Evolutionary conservation across 2,113 vertebrate species (phyloP).

Genomic region (Diglossa brunneiventris): DNA sequence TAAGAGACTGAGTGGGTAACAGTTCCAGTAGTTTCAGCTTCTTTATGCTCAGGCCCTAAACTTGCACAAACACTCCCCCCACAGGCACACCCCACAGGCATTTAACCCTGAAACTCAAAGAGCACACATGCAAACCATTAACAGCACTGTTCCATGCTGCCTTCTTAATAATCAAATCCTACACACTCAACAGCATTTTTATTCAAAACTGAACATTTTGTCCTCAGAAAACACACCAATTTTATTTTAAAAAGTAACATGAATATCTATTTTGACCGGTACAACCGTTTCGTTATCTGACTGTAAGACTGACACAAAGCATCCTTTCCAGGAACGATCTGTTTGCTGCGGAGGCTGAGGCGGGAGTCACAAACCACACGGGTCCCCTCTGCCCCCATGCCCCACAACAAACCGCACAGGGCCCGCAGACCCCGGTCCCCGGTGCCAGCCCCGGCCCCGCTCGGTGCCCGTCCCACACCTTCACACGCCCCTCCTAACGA

Average conservation of each 20-base stretch:
- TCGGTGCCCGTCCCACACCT: neutral
- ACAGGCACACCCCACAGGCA: neutral
- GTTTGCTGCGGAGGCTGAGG: neutral
- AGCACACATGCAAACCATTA: rapidly evolving
- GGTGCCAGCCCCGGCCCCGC: neutral
- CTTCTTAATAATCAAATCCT: neutral
- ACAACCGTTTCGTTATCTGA: neutral
- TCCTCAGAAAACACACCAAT: neutral
- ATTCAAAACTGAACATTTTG: neutral
- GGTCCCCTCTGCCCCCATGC: neutral
- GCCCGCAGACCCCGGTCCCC: neutral
- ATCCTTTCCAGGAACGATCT: neutral
- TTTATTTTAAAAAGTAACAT: neutral
- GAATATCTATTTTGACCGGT: rapidly evolving
- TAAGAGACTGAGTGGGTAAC: neutral
- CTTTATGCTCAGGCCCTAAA: neutral
- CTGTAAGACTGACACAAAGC: neutral
- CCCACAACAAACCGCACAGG: rapidly evolving
- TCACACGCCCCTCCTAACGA: neutral
- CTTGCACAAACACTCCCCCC: neutral
- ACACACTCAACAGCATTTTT: neutral
- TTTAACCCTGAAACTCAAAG: neutral
- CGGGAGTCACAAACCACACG: rapidly evolving
- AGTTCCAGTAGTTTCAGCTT: neutral
- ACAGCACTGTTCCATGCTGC: neutral